These are phyloP conservation scores for Brachyistius frenatus DNA, from an alignment of 2,113 vertebrate species.

Conservation along the genomic window DNA sequence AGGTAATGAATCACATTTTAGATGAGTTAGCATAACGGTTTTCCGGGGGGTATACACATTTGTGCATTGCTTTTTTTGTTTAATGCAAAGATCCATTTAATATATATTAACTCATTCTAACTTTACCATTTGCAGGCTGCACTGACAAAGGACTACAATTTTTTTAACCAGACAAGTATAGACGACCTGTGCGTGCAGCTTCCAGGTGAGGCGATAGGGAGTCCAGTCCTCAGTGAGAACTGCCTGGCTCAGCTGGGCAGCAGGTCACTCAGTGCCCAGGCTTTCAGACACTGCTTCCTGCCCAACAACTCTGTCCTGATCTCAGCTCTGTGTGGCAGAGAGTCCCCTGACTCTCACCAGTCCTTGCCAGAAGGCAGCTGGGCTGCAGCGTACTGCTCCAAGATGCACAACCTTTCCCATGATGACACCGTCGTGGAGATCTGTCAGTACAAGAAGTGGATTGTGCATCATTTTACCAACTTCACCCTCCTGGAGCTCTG, in stretches of 20 bases:
- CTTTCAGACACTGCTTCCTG: constrained; percentile 88
- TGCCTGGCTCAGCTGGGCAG: constrained; percentile 81
- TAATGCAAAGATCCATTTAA: not conserved
- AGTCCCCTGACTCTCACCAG: constrained; percentile 41
- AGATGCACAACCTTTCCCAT: constrained; percentile 66
- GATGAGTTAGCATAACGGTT: constrained; percentile 5
- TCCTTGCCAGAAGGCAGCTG: constrained; percentile 80
- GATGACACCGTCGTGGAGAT: constrained; percentile 49
- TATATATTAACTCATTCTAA: not conserved
- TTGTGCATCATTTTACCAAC: constrained; percentile 68
- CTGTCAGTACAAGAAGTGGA: constrained; percentile 82
- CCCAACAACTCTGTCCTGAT: constrained; percentile 85
- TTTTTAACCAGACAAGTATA: constrained; percentile 82
- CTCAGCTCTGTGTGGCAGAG: constrained; percentile 79
- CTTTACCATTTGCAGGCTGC: constrained; percentile 73
- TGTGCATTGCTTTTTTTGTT: not conserved
- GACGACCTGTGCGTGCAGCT: constrained; percentile 84
- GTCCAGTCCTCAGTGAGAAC: constrained; percentile 58
- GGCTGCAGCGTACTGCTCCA: constrained; percentile 85
- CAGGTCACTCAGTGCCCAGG: constrained; percentile 82
- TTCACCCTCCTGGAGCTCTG: constrained; percentile 79
- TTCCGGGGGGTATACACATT: not conserved
- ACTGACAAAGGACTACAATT: constrained; percentile 74
- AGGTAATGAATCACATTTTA: constrained; percentile 66
- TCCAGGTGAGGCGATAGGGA: constrained; percentile 44